phyloP scores from a whole-genome alignment of 2,888 invertebrate species.

The Lithophane semibrunnea region DNA sequence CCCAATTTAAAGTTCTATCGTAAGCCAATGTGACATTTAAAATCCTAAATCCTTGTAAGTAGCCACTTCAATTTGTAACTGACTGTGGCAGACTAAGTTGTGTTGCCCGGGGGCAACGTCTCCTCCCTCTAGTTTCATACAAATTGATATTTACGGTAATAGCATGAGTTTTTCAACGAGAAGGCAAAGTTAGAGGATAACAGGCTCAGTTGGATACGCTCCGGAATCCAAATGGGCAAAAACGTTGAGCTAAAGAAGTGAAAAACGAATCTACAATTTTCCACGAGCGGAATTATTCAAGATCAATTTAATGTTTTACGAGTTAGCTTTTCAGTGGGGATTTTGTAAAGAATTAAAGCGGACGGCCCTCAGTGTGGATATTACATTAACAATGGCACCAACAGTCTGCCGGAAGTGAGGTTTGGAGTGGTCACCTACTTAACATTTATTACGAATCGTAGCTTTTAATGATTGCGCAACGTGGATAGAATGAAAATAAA shows the following conservation, averaged over 20 bases:
- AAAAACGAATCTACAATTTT: conserved; percentile 84
- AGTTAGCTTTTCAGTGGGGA: conserved; percentile 72
- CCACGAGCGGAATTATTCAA: conserved; percentile 80
- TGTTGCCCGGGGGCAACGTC: conserved; percentile 74
- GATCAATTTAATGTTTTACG: conserved; percentile 83
- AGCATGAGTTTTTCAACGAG: conserved; percentile 88
- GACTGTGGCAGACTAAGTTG: conserved; percentile 81
- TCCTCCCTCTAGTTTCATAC: conserved; percentile 89
- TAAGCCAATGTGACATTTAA: conserved; percentile 76
- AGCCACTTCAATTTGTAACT: conserved; percentile 86
- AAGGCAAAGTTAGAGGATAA: conserved; percentile 87
- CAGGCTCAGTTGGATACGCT: conserved; percentile 85
- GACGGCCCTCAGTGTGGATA: conserved; percentile 65
- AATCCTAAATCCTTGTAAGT: conserved; percentile 82
- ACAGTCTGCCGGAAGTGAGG: conserved; percentile 60
- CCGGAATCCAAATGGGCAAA: conserved; percentile 86
- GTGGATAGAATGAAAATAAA: conserved; percentile 56
- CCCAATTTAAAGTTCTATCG: conserved; percentile 79
- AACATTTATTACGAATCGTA: conserved; percentile 65
- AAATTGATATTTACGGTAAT: conserved; percentile 91
- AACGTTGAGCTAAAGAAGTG: conserved; percentile 83
- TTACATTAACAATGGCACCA: conserved; percentile 67
- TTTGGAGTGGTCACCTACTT: conserved; percentile 67
- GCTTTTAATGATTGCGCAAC: conserved; percentile 59
- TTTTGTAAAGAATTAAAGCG: conserved; percentile 68